These are phyloP conservation scores for Chaunax sp. DNA, from an alignment of 2,797 vertebrate genomes.

Conservation along the genomic window DNA sequence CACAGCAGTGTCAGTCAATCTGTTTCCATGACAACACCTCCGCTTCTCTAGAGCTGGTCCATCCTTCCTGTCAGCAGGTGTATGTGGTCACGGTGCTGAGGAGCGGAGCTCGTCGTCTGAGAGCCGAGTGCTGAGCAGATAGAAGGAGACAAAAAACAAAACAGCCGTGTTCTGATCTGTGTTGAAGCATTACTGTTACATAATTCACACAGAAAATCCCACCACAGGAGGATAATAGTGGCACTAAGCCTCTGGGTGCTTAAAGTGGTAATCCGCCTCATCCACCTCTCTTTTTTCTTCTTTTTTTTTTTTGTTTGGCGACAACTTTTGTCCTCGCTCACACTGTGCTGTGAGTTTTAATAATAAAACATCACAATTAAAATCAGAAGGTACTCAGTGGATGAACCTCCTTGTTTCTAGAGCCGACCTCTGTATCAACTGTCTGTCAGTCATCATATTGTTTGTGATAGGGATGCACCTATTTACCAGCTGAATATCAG, in stretches of 20 bases:
- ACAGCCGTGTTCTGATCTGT: slow-evolving; percentile 35
- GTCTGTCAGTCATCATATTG: neutral
- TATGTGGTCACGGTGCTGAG: neutral
- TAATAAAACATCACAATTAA: neutral
- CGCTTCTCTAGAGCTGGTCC: neutral
- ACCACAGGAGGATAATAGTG: slow-evolving; percentile 80
- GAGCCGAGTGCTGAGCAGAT: slow-evolving; percentile 10
- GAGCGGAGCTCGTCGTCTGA: neutral
- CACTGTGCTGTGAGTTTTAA: neutral
- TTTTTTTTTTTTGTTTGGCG: neutral
- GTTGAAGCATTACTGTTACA: slow-evolving; percentile 78
- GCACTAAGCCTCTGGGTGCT: slow-evolving; percentile 85
- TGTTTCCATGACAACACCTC: slow-evolving; percentile 4
- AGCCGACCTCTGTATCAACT: neutral
- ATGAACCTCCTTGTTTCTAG: neutral
- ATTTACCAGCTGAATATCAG: neutral
- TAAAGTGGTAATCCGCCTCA: slow-evolving; percentile 67
- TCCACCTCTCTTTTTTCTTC: slow-evolving; percentile 3
- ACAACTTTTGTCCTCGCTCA: slow-evolving; percentile 1
- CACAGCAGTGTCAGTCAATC: slow-evolving; percentile 6
- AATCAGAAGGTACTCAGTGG: neutral
- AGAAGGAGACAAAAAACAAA: slow-evolving; percentile 34
- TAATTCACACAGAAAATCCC: slow-evolving; percentile 79
- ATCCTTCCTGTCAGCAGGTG: slow-evolving; percentile 13
- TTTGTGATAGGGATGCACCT: neutral